Percentiles rank a stretch among this genome's conserved stretches.
phyloP scores from a whole-genome alignment of 2,888 invertebrate species.

The Caenorhabditis parvicauda region DNA sequence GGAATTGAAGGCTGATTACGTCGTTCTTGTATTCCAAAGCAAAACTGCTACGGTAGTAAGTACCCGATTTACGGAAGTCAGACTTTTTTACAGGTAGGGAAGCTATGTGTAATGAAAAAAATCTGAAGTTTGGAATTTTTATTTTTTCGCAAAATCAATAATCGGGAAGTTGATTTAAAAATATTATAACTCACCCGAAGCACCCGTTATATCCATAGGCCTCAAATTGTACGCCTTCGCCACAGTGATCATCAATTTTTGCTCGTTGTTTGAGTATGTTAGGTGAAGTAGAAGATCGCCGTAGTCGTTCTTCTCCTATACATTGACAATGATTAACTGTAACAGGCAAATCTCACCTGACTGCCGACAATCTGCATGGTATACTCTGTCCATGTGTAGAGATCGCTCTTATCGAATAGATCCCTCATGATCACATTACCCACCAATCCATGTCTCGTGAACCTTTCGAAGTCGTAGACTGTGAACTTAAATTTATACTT shows the following conservation, averaged over 20 bases:
- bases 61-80: too few relatives aligned
- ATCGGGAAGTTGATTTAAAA: too few relatives aligned
- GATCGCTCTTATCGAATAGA: slow-evolving; percentile 76
- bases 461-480: slow-evolving; percentile 84
- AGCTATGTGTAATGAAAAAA: too few relatives aligned
- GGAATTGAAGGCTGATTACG: too few relatives aligned
- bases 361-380: slow-evolving; percentile 81
- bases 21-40: too few relatives aligned
- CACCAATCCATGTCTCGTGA: slow-evolving; percentile 82
- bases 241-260: slow-evolving; percentile 82
- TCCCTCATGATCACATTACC: slow-evolving; percentile 79
- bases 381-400: slow-evolving; percentile 79
- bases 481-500: slow-evolving; percentile 72
- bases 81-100: too few relatives aligned
- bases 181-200: slow-evolving; percentile 73
- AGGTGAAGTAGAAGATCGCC: slow-evolving; percentile 88
- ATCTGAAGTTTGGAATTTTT: not conserved
- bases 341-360: slow-evolving; percentile 66
- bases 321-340: slow-evolving; percentile 1
- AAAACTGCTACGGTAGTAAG: too few relatives aligned
- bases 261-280: slow-evolving; percentile 86
- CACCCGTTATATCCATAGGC: slow-evolving; percentile 89
- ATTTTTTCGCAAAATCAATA: not conserved
- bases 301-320: slow-evolving; percentile 79
- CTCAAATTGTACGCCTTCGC: slow-evolving; percentile 87